Base-by-base conservation (phyloP, 2,888 invertebrate genomes). In the Andrena fulva region DNA sequence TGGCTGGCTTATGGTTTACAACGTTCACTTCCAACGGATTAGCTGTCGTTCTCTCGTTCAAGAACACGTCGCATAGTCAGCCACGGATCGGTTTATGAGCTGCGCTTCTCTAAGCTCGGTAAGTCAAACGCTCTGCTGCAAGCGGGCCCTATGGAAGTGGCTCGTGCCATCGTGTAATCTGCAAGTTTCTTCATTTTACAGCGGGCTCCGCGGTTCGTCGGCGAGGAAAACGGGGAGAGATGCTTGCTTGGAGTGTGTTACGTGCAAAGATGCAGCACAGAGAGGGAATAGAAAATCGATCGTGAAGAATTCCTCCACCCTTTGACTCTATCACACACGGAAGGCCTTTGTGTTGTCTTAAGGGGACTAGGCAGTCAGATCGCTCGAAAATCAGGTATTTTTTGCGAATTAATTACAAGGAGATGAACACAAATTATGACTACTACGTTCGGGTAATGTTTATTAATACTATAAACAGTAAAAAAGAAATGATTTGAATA, bases 31-130 rank as follows among this genome's bases (percentile, higher is more conserved):
- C 60, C 62, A 50, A 2, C 16, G 59, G 59, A 79, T 79, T 75
- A 79, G 50, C 12, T 24, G 10, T 29, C 10, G 31, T 60, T 31
- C 60, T 8, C 16, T 42, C 29, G 52, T 59, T 59, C 59, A 24
- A 29, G 60, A 50, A 62, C 52, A n/a, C 54, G 63, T 76, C 64
- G 42, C 63, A 54, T 60, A 67, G 75, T 70, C 42, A 54, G 42
- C 27, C 42, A 27, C 20, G 66, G 42, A 35, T 60, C 64, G 33
- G 66, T 80, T 67, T 71, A 80, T 29, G 71, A 63, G 4, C 77
- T 54, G 24, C 48, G 33, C 35, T 80, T 72, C 62, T 56, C 67
- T 67, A 62, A 75, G 67, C 73, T 48, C 35, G 35, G n/a, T 10
- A 56, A 71, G 54, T 20, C 16, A 12, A 68, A 72, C 62, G n/a